Evolutionary conservation across 2,113 vertebrate genomes (phyloP).

Genomic region (Nyctibius bracteatus): DNA sequence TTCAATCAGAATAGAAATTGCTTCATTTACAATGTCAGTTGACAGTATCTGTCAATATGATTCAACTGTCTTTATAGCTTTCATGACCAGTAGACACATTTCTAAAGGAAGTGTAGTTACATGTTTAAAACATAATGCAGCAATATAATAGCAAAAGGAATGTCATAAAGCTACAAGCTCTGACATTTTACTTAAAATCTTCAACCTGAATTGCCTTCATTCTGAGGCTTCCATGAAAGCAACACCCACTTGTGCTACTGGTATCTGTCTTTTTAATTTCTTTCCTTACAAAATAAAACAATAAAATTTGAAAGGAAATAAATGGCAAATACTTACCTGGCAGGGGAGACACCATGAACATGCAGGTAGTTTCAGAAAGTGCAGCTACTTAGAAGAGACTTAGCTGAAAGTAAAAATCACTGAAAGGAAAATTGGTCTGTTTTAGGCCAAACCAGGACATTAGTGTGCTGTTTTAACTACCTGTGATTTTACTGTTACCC

Average conservation of each 20-base stretch:
- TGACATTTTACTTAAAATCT: neutral
- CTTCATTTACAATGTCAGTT: neutral
- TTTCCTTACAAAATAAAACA: neutral
- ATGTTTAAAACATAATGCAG: neutral
- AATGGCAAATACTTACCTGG: neutral
- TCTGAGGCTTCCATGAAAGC: neutral
- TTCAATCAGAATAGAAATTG: constrained; percentile 14
- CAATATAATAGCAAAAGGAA: neutral
- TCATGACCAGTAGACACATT: neutral
- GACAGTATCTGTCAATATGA: neutral
- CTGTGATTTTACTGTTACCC: neutral
- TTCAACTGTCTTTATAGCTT: neutral
- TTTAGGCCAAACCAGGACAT: no score
- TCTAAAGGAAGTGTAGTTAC: neutral
- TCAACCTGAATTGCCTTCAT: neutral
- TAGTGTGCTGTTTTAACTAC: neutral
- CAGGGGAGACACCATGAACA: no score
- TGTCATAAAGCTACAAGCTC: neutral
- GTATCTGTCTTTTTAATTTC: neutral
- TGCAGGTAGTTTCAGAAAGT: no score
- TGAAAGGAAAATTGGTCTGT: no score
- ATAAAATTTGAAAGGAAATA: neutral
- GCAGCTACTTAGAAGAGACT: no score
- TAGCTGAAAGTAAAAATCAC: no score
- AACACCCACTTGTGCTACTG: neutral